These are phyloP conservation scores for Dendrocopos noguchii DNA, from an alignment of 2,113 vertebrate genomes.

Conservation along the genomic window DNA sequence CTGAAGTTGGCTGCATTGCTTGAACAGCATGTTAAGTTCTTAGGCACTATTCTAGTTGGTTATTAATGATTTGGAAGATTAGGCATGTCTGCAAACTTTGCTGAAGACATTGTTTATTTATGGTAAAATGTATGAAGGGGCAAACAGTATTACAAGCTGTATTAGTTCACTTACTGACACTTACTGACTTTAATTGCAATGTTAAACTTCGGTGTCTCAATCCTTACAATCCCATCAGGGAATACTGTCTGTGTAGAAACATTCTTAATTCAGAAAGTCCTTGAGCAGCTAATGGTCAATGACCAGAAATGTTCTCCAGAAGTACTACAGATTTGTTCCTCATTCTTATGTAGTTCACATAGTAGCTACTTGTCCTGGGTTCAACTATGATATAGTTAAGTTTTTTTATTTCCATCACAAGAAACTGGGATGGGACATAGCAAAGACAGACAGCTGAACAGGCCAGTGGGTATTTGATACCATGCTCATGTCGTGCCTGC, in stretches of 20 bases:
- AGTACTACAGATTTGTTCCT: not conserved
- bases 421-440: too few species aligned
- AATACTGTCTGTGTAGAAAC: not conserved
- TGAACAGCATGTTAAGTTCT: not conserved
- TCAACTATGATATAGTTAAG: too few species aligned
- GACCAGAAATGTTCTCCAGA: not conserved
- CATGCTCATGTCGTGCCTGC: too few species aligned
- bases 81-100: not conserved
- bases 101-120: not conserved
- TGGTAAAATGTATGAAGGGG: not conserved
- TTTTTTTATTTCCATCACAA: too few species aligned
- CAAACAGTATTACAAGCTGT: not conserved
- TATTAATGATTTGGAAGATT: not conserved
- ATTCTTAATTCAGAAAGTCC: not conserved
- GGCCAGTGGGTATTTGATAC: too few species aligned
- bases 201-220: not conserved
- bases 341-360: not conserved
- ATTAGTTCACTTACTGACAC: not conserved
- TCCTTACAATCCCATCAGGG: not conserved
- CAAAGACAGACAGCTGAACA: too few species aligned
- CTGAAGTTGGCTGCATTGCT: not conserved
- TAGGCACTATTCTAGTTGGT: not conserved
- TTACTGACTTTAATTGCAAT: not conserved
- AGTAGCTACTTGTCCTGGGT: not conserved
- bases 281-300: not conserved